Conservation (phyloP, 2,113 vertebrate genomes). For the Centrocercus urophasianus region DNA sequence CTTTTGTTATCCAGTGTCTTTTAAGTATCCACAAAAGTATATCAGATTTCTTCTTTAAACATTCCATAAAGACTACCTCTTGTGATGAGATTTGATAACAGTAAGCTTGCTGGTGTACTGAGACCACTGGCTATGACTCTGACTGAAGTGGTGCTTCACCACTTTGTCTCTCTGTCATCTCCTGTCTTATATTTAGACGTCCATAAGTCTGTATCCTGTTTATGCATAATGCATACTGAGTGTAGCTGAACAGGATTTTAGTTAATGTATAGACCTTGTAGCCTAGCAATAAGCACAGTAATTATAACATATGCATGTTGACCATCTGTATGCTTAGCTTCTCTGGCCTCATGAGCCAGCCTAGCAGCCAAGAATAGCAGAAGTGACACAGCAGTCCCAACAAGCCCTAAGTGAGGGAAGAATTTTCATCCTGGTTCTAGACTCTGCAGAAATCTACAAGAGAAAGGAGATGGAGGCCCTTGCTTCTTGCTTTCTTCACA, state of each 20-base stretch:
- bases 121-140: background rate
- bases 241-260: background rate
- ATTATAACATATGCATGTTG: background rate
- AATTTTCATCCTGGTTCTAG: background rate
- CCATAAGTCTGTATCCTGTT: background rate
- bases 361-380: background rate
- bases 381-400: background rate
- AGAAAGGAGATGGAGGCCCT: background rate
- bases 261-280: background rate
- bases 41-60: background rate
- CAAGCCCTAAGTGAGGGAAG: background rate
- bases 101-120: background rate
- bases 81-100: background rate
- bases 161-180: background rate
- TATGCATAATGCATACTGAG: background rate
- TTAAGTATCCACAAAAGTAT: background rate
- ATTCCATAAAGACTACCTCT: background rate
- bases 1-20: background rate
- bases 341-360: background rate
- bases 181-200: background rate
- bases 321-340: background rate
- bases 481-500: background rate
- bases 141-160: background rate
- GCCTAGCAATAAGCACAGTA: background rate
- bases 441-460: background rate